These are phyloP conservation scores for Cavia porcellus DNA, from an alignment of 2,113 vertebrate species.

Conservation along the genomic window DNA sequence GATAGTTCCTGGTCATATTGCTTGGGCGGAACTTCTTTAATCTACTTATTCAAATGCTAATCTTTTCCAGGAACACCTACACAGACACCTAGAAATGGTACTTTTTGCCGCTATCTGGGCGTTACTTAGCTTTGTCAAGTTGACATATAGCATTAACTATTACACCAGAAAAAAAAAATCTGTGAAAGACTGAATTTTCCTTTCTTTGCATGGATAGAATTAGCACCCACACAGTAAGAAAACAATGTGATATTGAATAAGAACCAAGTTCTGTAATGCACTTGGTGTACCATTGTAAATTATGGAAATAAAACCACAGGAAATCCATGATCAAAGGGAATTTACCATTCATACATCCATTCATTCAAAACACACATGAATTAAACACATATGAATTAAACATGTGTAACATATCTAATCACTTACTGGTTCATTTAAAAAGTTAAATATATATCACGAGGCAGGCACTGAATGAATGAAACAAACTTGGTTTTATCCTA, in stretches of 20 bases:
- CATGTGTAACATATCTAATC: not conserved
- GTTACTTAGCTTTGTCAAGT: not conserved
- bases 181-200: constrained; percentile 41
- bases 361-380: not conserved
- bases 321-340: not conserved
- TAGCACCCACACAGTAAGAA: not conserved
- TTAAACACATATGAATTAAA: constrained; percentile 17
- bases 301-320: constrained; percentile 5
- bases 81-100: not conserved
- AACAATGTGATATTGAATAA: constrained; percentile 10
- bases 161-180: not conserved
- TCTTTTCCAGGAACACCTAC: not conserved
- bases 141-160: constrained; percentile 4
- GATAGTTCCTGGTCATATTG: not conserved
- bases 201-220: not conserved
- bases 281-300: not conserved
- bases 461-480: not conserved
- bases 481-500: not conserved
- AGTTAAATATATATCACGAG: not conserved
- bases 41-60: not conserved
- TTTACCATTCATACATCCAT: not conserved
- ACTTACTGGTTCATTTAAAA: constrained; percentile 46
- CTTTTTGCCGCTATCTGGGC: not conserved
- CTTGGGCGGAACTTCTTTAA: not conserved
- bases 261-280: not conserved